Percentiles rank a stretch among this genome's conserved stretches.
Evolutionary conservation across 2,888 invertebrate genomes (phyloP).

Genomic region (Orthosia incerta): DNA sequence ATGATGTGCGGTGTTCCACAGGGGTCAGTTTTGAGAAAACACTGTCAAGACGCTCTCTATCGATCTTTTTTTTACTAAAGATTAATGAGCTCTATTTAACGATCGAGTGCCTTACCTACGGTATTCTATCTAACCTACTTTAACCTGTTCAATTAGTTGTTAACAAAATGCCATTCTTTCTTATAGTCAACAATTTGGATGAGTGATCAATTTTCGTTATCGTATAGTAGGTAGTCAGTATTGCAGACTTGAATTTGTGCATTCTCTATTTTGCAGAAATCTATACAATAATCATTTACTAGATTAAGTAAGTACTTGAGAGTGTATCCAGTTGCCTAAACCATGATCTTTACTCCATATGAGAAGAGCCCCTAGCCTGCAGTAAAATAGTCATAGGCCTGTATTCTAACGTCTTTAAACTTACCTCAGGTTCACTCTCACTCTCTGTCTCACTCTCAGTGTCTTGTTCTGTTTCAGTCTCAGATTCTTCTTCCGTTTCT

Average conservation of each 20-base stretch:
- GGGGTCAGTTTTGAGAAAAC: neutral
- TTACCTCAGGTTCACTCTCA: constrained; percentile 93
- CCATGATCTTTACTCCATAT: neutral
- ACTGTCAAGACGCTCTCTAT: too few relatives aligned
- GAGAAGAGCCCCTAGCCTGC: neutral
- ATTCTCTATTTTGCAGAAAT: too few relatives aligned
- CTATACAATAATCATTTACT: neutral
- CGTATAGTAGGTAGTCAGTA: neutral
- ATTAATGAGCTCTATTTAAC: too few relatives aligned
- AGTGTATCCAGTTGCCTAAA: neutral
- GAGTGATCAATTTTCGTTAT: neutral
- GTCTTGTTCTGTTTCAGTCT: constrained; percentile 93
- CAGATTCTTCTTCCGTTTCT: constrained; percentile 91
- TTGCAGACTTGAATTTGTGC: neutral
- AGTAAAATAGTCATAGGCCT: neutral
- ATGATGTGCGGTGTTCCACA: neutral
- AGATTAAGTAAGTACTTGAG: too few relatives aligned
- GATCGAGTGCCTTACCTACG: neutral
- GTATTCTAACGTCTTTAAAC: neutral
- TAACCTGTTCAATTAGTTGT: too few relatives aligned
- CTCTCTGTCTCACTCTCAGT: constrained; percentile 93
- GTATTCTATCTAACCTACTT: neutral
- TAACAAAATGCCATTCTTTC: too few relatives aligned
- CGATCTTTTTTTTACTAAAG: too few relatives aligned
- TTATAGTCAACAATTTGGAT: too few relatives aligned